Conservation (phyloP, 2,888 invertebrate genomes). For the Himalopsyche kuldschensis region DNA sequence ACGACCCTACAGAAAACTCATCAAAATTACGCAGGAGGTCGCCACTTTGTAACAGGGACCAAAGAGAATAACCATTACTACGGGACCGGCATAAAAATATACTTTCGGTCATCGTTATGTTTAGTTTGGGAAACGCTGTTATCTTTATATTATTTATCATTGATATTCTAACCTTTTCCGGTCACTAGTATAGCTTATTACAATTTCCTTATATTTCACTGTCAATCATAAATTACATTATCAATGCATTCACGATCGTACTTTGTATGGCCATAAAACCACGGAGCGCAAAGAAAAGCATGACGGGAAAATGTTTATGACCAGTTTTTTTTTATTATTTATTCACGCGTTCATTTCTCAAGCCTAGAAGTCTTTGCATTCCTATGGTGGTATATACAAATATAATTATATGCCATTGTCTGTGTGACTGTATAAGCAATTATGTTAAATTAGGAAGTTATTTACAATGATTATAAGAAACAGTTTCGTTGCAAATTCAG, state of each 20-base stretch:
- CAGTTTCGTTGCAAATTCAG: not conserved
- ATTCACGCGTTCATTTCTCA: not conserved
- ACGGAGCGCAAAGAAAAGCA: not conserved
- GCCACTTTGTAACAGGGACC: too few relatives aligned
- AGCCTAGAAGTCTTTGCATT: not conserved
- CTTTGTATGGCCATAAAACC: not conserved
- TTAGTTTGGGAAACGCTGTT: not conserved
- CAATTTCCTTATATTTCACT: not conserved
- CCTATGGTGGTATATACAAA: not conserved
- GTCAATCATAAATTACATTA: not conserved
- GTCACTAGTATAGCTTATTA: not conserved
- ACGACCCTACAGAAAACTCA: not conserved
- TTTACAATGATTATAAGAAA: not conserved
- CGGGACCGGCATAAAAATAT: too few relatives aligned
- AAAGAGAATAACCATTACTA: too few relatives aligned
- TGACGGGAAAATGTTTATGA: not conserved
- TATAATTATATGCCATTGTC: not conserved
- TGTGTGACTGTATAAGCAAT: not conserved
- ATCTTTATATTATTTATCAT: not conserved
- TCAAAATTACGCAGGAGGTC: too few relatives aligned
- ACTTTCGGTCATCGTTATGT: not conserved
- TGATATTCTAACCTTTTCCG: not conserved
- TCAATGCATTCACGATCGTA: not conserved
- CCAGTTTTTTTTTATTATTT: not conserved
- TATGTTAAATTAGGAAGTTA: not conserved